Evolutionary conservation across 2,113 vertebrate genomes (phyloP).

Genomic region (Vombatus ursinus): DNA sequence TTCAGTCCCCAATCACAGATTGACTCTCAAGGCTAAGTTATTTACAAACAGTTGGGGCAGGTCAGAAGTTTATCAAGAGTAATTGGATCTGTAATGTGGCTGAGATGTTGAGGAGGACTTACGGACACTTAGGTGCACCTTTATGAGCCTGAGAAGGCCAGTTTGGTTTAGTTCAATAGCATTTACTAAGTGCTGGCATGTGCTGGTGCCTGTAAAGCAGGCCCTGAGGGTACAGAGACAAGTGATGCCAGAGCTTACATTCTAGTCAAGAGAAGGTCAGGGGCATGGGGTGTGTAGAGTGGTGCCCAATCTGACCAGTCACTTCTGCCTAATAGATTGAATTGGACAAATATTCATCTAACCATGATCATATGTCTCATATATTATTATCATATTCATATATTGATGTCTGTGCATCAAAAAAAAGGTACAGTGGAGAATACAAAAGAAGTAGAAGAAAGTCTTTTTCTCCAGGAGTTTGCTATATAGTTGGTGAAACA

Average conservation of each 20-base stretch:
- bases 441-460: not conserved
- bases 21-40: constrained; percentile 11
- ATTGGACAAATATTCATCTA: not conserved
- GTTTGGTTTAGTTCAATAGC: not conserved
- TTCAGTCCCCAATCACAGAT: not conserved
- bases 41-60: not conserved
- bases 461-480: not conserved
- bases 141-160: not conserved
- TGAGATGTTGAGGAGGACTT: constrained; percentile 23
- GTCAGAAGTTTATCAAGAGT: not conserved
- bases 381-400: not conserved
- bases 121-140: not conserved
- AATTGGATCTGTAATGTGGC: not conserved
- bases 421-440: not conserved
- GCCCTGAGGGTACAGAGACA: not conserved
- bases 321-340: not conserved
- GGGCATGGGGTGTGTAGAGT: not conserved
- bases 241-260: not conserved
- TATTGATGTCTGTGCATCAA: not conserved
- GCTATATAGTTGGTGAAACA: not conserved
- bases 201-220: not conserved
- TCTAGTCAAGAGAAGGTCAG: not conserved
- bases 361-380: too few species aligned
- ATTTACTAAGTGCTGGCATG: not conserved
- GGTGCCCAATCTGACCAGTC: not conserved